Evolutionary conservation across 2,888 invertebrate species (phyloP).

Genomic region (Tiphia femorata): DNA sequence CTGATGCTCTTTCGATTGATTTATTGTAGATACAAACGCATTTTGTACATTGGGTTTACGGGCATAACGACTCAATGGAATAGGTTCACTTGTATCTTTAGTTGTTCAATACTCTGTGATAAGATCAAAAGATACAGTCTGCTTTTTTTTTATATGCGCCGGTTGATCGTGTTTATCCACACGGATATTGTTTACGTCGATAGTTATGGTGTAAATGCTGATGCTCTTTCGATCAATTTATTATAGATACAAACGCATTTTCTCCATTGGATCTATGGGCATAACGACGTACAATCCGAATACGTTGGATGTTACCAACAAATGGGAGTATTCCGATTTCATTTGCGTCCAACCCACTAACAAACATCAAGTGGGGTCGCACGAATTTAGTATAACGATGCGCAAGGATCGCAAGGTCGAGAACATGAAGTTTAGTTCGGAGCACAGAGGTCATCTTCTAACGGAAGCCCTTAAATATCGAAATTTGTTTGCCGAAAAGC

Average conservation of each 20-base stretch:
- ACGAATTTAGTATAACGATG: conserved; percentile 86
- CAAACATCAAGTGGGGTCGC: conserved; percentile 69
- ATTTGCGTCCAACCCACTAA: conserved; percentile 76
- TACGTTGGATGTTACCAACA: conserved; percentile 91
- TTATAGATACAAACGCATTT: conserved; percentile 91
- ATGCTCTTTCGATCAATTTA: no score
- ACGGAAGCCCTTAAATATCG: conserved; percentile 90
- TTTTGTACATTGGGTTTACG: no score
- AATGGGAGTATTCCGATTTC: conserved; percentile 89
- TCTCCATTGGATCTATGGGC: conserved; percentile 95
- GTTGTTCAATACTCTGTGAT: no score
- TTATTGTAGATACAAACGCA: no score
- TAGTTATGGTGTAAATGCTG: no score
- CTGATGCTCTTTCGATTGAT: no score
- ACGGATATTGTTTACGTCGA: no score
- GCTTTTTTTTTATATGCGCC: no score
- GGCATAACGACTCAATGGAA: no score
- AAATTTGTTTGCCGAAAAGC: conserved; percentile 84
- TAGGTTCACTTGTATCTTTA: no score
- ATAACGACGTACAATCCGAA: conserved; percentile 98
- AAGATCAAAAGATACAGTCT: no score
- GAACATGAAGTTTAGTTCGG: conserved; percentile 96
- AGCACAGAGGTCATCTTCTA: conserved; percentile 91
- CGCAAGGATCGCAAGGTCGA: conserved; percentile 93
- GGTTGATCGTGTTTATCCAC: no score